phyloP scores from a whole-genome alignment of 2,888 invertebrate genomes.

The Epicampocera succincta region DNA sequence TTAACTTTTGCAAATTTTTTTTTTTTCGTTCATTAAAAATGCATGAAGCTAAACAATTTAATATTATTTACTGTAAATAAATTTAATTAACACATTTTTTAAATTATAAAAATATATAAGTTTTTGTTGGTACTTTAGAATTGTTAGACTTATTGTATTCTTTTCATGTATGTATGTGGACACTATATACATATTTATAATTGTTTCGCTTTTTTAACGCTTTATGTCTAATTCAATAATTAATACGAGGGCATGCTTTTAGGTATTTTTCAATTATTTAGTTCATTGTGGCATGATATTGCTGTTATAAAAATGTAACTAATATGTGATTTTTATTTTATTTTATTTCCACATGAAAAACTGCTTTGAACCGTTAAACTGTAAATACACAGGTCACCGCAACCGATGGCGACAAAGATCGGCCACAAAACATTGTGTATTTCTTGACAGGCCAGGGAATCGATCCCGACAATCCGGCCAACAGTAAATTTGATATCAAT shows the following conservation, averaged over 20 bases:
- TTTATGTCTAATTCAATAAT: no score
- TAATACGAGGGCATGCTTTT: constrained; percentile 21
- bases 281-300: no score
- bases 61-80: constrained; percentile 6
- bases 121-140: background rate
- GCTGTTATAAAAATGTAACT: no score
- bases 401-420: constrained; percentile 96
- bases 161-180: no score
- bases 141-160: no score
- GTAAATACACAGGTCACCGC: constrained; percentile 91
- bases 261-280: no score
- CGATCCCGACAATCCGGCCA: constrained; percentile 96
- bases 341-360: constrained; percentile 17
- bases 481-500: constrained; percentile 98
- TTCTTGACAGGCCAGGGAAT: constrained; percentile 97
- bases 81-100: background rate
- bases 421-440: constrained; percentile 97
- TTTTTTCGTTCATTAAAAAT: background rate
- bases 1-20: background rate
- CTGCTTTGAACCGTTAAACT: constrained; percentile 19
- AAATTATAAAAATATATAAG: background rate
- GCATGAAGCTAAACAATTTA: constrained; percentile 21
- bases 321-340: constrained; percentile 17
- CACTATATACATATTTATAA: no score
- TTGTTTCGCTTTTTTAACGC: no score